Evolutionary conservation across 2,797 vertebrate species (phyloP), one percentile per base, ranked within the genome.

Genomic region (Eremophila alpestris): DNA sequence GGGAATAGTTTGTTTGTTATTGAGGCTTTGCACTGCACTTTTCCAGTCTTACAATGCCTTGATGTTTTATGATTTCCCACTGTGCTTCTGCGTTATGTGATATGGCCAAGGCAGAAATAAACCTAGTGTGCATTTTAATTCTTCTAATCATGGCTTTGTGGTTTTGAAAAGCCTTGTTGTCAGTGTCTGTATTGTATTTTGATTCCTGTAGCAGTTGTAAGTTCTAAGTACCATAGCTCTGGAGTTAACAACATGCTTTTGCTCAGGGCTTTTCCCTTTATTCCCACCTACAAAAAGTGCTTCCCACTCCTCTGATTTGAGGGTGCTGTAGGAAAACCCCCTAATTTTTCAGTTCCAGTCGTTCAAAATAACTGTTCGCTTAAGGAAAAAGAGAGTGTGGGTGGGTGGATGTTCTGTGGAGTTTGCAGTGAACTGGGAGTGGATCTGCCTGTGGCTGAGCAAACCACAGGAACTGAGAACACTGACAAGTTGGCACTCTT

Each of bases 401-500:
- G 13, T 46, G 69, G 26, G 38, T 8, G 32, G 14, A 49, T 71
- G 56, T 70, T 89, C 40, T 56, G 21, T 58, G 71, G 40, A 30
- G 36, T 79, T 73, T 51, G 67, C 29, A 73, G 32, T 76, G 64
- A 36, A 1, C 14, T 49, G 67, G 34, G 32, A 73, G 20, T 19
- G 48, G 38, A 46, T 79, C 34, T n/a, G 24, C 56, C 52, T 55
- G 52, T 51, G 58, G 11, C 68, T 83, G 75, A 67, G 36, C 43
- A 65, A 40, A 85, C 32, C 22, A 0, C 40, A 32, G 1, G 12
- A 29, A 45, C 85, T 41, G 56, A 46, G 64, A 69, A 17, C 3
- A 2, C 20, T 5, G 1, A 29, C 0, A 10, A 22, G 11, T 14
- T 29, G 46, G 67, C 43, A n/a, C 6, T 1, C 41, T 52, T 74